Evolutionary conservation across 2,888 invertebrate species (phyloP).

Genomic region (Lochmaea crataegi): DNA sequence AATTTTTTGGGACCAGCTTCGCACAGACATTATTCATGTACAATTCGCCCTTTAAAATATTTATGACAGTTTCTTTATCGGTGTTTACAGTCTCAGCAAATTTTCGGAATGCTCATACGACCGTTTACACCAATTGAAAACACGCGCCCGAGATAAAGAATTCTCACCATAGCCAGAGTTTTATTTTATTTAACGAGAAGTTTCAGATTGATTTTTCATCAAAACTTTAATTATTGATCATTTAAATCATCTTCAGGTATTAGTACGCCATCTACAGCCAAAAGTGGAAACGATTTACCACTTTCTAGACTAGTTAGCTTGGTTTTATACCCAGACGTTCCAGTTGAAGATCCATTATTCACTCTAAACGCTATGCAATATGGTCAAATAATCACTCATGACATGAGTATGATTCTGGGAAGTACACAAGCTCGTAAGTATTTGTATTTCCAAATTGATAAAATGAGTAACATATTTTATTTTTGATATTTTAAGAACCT

Average conservation of each 20-base stretch:
- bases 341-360: constrained; percentile 77
- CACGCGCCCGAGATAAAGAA: too few relatives aligned
- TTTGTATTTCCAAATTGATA: neutral
- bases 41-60: too few relatives aligned
- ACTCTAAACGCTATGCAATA: constrained; percentile 83
- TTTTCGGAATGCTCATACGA: too few relatives aligned
- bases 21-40: too few relatives aligned
- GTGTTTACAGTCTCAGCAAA: too few relatives aligned
- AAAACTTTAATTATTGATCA: too few relatives aligned
- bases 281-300: constrained; percentile 76
- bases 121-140: too few relatives aligned
- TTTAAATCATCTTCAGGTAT: constrained; percentile 66
- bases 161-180: too few relatives aligned
- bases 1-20: too few relatives aligned
- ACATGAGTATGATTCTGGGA: constrained; percentile 80
- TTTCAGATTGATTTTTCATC: too few relatives aligned
- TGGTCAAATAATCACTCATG: constrained; percentile 84
- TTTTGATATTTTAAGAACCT: constrained; percentile 63
- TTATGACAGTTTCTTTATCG: too few relatives aligned
- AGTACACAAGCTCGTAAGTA: constrained; percentile 81
- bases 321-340: constrained; percentile 76
- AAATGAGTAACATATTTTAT: neutral
- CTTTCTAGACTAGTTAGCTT: constrained; percentile 78
- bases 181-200: too few relatives aligned
- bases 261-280: constrained; percentile 71